phyloP scores from a whole-genome alignment of 2,888 invertebrate genomes.

The Diarsia dahlii region DNA sequence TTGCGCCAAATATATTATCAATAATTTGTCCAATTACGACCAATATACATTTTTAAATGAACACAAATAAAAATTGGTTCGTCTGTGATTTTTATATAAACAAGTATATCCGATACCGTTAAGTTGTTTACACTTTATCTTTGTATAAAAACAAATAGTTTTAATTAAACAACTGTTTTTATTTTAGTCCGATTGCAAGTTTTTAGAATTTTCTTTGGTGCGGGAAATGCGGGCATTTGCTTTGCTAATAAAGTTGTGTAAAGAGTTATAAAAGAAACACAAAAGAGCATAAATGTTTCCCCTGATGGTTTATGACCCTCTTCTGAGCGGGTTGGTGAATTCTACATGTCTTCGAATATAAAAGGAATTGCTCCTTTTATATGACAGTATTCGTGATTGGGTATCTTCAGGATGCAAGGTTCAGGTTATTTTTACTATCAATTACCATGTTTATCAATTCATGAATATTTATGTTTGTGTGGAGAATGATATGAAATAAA shows the following conservation, averaged over 20 bases:
- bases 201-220: not conserved
- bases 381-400: not conserved
- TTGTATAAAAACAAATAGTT: constrained; percentile 24
- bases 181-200: constrained; percentile 17
- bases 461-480: no score
- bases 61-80: constrained; percentile 34
- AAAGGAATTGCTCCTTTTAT: not conserved
- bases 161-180: constrained; percentile 35
- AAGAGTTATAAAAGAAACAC: not conserved
- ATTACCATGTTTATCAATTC: no score
- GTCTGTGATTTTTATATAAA: constrained; percentile 25
- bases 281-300: not conserved
- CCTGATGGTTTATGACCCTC: not conserved
- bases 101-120: constrained; percentile 28
- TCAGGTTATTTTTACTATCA: not conserved
- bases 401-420: not conserved
- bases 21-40: constrained; percentile 46
- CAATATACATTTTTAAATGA: constrained; percentile 24
- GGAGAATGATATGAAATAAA: no score
- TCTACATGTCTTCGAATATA: not conserved
- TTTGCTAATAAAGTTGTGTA: not conserved
- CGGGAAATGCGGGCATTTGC: not conserved
- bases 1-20: constrained; percentile 20
- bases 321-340: not conserved
- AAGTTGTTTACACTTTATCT: constrained; percentile 40